phyloP scores from a whole-genome alignment of 2,888 invertebrate genomes.

The Pyrochroa serraticornis region DNA sequence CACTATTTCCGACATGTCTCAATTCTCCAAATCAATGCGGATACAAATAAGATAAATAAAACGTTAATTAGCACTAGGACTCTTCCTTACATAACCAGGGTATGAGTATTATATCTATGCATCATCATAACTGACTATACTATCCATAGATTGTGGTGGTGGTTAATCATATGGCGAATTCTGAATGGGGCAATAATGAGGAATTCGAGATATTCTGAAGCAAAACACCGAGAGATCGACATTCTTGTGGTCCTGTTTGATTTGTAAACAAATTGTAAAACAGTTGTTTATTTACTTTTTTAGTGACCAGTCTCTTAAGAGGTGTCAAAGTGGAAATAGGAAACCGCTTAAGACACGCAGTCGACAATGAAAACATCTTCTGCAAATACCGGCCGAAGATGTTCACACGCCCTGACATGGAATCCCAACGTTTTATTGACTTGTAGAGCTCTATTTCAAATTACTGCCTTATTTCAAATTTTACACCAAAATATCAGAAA shows the following conservation, averaged over 20 bases:
- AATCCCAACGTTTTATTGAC: slow-evolving; percentile 31
- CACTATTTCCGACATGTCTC: too few species aligned
- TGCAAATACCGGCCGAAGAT: slow-evolving; percentile 31
- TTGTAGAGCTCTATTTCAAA: background rate
- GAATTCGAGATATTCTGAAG: slow-evolving; percentile 15
- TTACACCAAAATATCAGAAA: too few species aligned
- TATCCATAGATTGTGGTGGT: too few species aligned
- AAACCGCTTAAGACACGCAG: slow-evolving; percentile 39
- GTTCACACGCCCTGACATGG: slow-evolving; percentile 41
- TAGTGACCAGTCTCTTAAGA: slow-evolving; percentile 40
- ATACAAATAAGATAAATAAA: too few species aligned
- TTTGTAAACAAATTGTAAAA: slow-evolving; percentile 38
- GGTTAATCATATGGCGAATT: background rate
- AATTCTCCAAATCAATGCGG: too few species aligned
- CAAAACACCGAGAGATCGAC: slow-evolving; percentile 14
- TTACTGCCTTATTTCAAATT: too few species aligned
- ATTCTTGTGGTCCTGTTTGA: slow-evolving; percentile 30
- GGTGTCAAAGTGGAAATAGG: slow-evolving; percentile 43
- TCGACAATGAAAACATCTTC: slow-evolving; percentile 43
- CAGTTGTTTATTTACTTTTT: slow-evolving; percentile 40
- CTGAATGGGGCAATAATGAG: background rate
- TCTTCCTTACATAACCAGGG: too few species aligned
- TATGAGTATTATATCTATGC: too few species aligned
- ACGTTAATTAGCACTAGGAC: too few species aligned
- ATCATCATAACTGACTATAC: too few species aligned